Evolutionary conservation across 2,888 invertebrate species (phyloP), one percentile per base, ranked within the genome.

Genomic region (Orchesellides sinensis): DNA sequence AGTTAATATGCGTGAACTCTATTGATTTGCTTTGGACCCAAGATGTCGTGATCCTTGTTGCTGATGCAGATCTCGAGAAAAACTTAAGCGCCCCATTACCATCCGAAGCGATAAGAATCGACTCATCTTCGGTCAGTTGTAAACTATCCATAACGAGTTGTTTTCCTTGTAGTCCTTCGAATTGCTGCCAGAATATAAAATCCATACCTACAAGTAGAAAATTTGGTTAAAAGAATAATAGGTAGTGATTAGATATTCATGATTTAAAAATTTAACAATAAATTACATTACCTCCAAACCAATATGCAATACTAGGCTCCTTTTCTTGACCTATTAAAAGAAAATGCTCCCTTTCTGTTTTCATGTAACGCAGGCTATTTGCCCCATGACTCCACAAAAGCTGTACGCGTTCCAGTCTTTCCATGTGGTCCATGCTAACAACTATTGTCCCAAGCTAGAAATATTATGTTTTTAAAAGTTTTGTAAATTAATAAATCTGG

Each of bases 231-330:
- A 54, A 1, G 8, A 12, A n/a, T 14, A 14, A 27, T 56, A 25
- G 10, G 23, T 12, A 21, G 23, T n/a, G 19, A 14, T 25, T 4
- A 25, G 4, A 40, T 25, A 47, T n/a, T n/a, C n/a, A n/a, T n/a
- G n/a, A n/a, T n/a, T n/a, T 8, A 66, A 56, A 83, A 25, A 56
- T 56, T 10, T 19, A 29, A 29, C 10, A 5, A 6, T 32, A n/a
- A n/a, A n/a, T n/a, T n/a, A n/a, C n/a, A 32, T 32, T 40, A 59
- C 88, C 88, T 78, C 85, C 85, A 81, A 86, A 88, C 81, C 84
- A 85, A 40, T 87, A 87, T 1, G 69, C 73, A 49, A 86, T 82
- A 19, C 84, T 82, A 1, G 83, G 59, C 59, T 87, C 85, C 25
- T 63, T 84, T 49, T 69, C 75, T 29, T 84, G 86, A 0, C 82